A percentile compares a stretch with the other conserved stretches of the same genome.
phyloP scores from a whole-genome alignment of 2,113 vertebrate species.

The Martes martes region DNA sequence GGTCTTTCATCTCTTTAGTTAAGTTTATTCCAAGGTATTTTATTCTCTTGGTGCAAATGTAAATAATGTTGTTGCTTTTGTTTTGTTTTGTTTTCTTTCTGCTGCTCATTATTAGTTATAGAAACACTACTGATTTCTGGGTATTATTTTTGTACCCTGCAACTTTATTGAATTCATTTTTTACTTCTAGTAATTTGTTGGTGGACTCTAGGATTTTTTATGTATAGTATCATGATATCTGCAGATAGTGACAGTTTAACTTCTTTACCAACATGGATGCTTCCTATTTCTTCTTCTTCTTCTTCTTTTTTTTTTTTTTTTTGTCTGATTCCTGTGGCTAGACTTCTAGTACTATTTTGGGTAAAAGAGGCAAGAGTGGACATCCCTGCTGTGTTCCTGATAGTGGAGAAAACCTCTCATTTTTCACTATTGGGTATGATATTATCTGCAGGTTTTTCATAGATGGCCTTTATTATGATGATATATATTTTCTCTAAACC shows the following conservation, averaged over 20 bases:
- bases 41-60: neutral
- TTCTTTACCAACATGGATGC: neutral
- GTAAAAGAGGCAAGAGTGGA: neutral
- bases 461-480: neutral
- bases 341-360: neutral
- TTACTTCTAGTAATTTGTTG: neutral
- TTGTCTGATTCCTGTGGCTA: neutral
- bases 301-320: no score
- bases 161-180: neutral
- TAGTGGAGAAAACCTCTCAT: neutral
- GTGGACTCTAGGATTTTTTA: neutral
- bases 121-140: neutral
- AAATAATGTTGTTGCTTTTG: neutral
- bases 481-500: neutral
- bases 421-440: neutral
- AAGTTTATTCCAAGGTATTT: neutral
- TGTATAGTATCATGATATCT: neutral
- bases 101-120: neutral
- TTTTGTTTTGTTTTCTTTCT: neutral
- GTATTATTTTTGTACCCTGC: neutral
- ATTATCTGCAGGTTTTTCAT: neutral
- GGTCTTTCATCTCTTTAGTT: neutral
- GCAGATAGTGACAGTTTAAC: neutral
- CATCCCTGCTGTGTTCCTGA: neutral
- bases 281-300: neutral